Percentiles rank a stretch among this genome's conserved stretches.
Evolutionary conservation across 2,797 vertebrate genomes (phyloP).

Genomic region (Anguilla obscura): DNA sequence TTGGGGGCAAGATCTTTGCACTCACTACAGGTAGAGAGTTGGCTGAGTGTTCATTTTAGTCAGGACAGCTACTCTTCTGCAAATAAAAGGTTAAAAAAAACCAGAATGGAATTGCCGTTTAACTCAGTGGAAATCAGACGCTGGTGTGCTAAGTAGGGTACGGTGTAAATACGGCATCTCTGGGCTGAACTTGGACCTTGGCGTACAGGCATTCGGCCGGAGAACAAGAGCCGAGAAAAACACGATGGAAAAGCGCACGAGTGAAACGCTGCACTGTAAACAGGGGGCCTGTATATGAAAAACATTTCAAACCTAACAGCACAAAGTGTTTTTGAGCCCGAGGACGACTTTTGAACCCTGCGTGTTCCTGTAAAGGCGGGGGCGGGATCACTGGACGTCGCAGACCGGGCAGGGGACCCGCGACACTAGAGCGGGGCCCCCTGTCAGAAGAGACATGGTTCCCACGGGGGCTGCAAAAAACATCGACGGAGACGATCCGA

Average conservation of each 20-base stretch:
- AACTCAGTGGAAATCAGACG: not conserved
- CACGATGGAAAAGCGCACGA: not conserved
- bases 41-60: no score
- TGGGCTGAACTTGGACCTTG: not conserved
- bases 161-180: not conserved
- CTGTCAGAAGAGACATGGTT: not conserved
- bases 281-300: not conserved
- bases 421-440: not conserved
- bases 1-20: no score
- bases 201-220: not conserved
- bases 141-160: not conserved
- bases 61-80: no score
- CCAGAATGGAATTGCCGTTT: not conserved
- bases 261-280: not conserved
- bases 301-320: not conserved
- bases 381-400: not conserved
- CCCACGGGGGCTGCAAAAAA: not conserved
- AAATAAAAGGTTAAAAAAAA: no score
- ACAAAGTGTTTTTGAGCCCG: not conserved
- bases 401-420: not conserved
- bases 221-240: not conserved
- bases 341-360: not conserved
- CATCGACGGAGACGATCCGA: not conserved
- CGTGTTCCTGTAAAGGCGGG: not conserved
- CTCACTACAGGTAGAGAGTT: no score